Evolutionary conservation across 1,140 invertebrate genomes (phyloP), one percentile per base, ranked within the genome.

Genomic region (Sinonovacula constricta): DNA sequence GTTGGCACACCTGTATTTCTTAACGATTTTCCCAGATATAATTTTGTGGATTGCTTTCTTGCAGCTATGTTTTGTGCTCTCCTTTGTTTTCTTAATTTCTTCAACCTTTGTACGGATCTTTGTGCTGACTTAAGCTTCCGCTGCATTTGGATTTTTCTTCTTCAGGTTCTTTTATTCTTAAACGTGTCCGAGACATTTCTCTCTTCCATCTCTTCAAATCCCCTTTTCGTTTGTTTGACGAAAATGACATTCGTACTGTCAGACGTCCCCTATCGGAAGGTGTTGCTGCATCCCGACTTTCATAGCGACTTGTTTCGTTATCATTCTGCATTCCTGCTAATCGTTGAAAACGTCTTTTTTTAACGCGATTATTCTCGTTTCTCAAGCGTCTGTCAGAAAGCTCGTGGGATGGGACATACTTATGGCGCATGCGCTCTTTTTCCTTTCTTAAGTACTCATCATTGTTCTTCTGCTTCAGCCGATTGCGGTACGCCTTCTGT

Each of bases 11-110:
- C 63, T 53, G 53, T 76, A 76, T 28, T 67, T 66, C 33, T 67
- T 76, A 2, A 68, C 36, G 12, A 76, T 76, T 39, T 67, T 33
- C 4, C 72, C 72, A 76, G 72, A 60, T 67, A 76, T 36, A 24
- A 76, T 57, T n/a, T 45, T 67, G 54, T 76, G 60, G 22, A 76
- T 18, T 31, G 36, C 63, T 59, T 76, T 31, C 24, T 4, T 15
- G 24, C 57, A 26, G 7, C 22, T 33, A 24, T 7, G 5, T 10
- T 14, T 15, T 18, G 30, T 74, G 24, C 30, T 33, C 53, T 49
- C 26, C 39, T 68, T 33, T 22, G 65, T 39, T 14, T 49, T 33
- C 39, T 30, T 53, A 22, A 68, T 68, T 53, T 68, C 65, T 12
- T 30, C 28, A 31, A 30, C n/a, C 57, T 60, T n/a, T 60, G 57